Percentiles rank a stretch among this genome's conserved stretches.
Evolutionary conservation across 2,797 vertebrate species (phyloP).

Genomic region (Varecia variegata): DNA sequence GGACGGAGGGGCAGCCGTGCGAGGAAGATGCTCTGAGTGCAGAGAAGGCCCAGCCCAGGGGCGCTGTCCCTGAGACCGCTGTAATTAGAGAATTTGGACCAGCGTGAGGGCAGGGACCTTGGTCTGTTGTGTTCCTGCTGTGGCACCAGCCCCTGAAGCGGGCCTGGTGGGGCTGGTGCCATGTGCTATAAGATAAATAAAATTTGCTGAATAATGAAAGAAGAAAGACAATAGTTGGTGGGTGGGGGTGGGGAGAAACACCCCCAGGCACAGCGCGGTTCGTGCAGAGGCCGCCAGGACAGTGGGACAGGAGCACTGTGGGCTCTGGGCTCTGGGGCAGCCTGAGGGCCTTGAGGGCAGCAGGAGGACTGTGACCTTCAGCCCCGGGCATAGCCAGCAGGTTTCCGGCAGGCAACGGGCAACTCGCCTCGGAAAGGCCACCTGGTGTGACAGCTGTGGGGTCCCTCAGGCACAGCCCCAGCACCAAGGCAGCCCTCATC

Average conservation of each 20-base stretch:
- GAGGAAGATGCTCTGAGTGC: not conserved
- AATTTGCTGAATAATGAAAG: not conserved
- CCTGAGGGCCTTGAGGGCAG: no score
- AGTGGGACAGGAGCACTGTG: accelerated
- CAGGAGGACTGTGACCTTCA: not conserved
- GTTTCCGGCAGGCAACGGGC: not conserved
- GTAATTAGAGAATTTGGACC: no score
- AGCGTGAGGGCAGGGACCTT: not conserved
- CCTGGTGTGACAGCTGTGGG: not conserved
- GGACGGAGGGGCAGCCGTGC: not conserved
- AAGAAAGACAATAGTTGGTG: not conserved
- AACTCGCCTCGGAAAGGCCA: not conserved
- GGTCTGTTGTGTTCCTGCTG: not conserved
- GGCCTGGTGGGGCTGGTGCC: no score
- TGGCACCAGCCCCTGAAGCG: not conserved
- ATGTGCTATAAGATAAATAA: not conserved
- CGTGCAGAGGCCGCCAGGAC: accelerated
- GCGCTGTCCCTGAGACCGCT: not conserved
- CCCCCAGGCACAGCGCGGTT: not conserved
- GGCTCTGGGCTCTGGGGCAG: no score
- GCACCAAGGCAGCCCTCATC: not conserved
- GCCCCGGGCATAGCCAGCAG: not conserved
- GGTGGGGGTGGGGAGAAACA: not conserved
- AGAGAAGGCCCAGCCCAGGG: not conserved
- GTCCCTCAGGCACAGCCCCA: no score